A percentile compares a stretch with the other conserved stretches of the same genome.
Evolutionary conservation across 2,113 vertebrate species (phyloP).

Genomic region (Calyptomena viridis): DNA sequence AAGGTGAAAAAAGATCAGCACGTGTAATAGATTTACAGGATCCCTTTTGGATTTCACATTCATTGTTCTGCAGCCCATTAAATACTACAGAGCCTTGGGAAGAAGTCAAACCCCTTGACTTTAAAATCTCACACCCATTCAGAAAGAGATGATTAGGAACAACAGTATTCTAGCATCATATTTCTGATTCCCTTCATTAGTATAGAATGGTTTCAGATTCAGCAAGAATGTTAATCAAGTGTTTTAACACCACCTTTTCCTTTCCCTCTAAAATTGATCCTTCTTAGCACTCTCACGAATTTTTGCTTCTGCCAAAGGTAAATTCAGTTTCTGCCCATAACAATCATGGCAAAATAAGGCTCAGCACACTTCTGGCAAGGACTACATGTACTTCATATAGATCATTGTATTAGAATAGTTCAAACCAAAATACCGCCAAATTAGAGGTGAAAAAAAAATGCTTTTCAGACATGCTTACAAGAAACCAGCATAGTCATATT

Average conservation of each 20-base stretch:
- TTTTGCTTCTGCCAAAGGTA: conserved; percentile 26
- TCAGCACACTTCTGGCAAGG: not conserved
- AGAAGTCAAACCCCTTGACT: conserved; percentile 5
- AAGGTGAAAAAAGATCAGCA: not conserved
- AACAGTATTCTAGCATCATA: not conserved
- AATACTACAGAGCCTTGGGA: not conserved
- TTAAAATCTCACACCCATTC: not conserved
- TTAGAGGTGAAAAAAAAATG: not conserved
- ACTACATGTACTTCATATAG: conserved; percentile 2
- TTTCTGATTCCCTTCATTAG: conserved; percentile 25
- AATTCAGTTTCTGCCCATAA: not conserved
- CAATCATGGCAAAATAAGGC: not conserved
- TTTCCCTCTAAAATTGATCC: not conserved
- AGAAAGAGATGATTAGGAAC: conserved; percentile 13
- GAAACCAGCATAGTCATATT: not conserved
- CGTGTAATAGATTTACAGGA: not conserved
- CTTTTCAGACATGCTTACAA: not conserved
- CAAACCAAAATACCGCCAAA: not conserved
- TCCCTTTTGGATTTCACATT: not conserved
- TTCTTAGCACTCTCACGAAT: conserved; percentile 4
- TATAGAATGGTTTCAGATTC: conserved; percentile 10
- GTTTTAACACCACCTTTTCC: conserved; percentile 27
- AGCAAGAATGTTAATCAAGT: not conserved
- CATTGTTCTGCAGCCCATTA: not conserved
- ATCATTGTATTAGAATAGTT: not conserved